Evolutionary conservation across 2,888 invertebrate species (phyloP).

Genomic region (Spodoptera exigua): DNA sequence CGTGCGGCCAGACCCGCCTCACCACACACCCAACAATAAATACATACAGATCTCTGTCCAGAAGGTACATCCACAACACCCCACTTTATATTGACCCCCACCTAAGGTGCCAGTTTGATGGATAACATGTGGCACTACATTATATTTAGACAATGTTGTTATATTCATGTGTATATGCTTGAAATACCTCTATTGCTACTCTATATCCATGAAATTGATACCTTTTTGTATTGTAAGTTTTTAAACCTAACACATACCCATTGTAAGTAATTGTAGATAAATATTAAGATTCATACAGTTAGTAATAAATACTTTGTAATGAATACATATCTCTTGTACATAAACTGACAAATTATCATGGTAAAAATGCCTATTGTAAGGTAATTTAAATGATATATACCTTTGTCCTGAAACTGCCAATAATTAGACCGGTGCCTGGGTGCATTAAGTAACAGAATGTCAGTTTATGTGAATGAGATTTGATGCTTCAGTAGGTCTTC

Average conservation of each 20-base stretch:
- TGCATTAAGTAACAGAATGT: too few relatives aligned
- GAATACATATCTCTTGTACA: conserved; percentile 2
- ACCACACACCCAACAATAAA: conserved; percentile 65
- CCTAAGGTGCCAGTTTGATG: conserved; percentile 43
- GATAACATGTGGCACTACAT: conserved; percentile 34
- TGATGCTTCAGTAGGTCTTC: conserved; percentile 34
- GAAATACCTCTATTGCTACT: conserved; percentile 29
- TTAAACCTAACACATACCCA: background rate
- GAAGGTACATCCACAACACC: conserved; percentile 71
- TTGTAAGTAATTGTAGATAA: conserved; percentile 6
- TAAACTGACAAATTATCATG: too few relatives aligned
- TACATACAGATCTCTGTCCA: conserved; percentile 81
- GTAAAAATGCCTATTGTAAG: too few relatives aligned
- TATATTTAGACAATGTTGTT: conserved; percentile 3
- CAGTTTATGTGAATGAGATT: too few relatives aligned
- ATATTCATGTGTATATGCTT: conserved; percentile 30
- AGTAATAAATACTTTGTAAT: background rate
- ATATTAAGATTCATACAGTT: conserved; percentile 24
- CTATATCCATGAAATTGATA: conserved; percentile 42
- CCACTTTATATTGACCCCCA: conserved; percentile 1
- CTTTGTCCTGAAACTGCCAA: too few relatives aligned
- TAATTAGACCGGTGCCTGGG: too few relatives aligned
- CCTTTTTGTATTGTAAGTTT: conserved; percentile 15
- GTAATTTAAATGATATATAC: too few relatives aligned
- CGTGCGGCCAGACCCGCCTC: conserved; percentile 87